Evolutionary conservation across 2,888 invertebrate species (phyloP).

Genomic region (Colostygia pectinataria): DNA sequence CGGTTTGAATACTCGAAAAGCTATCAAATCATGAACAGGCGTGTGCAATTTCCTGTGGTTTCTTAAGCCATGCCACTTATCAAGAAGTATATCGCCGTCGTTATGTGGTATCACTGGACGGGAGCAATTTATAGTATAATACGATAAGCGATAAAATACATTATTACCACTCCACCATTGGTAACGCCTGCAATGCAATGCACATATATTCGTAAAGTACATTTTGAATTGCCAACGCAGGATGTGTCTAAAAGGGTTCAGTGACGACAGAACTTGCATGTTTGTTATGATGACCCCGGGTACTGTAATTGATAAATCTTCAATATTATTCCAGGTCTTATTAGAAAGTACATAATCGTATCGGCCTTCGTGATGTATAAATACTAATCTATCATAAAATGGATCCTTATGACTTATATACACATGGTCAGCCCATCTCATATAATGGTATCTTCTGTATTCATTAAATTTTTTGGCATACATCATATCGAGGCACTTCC

Average conservation of each 20-base stretch:
- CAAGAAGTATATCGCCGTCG: background rate
- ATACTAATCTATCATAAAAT: slow-evolving; percentile 5
- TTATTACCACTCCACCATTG: background rate
- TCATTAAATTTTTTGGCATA: too few relatives aligned
- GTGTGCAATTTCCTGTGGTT: background rate
- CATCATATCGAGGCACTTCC: too few relatives aligned
- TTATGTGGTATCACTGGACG: slow-evolving; percentile 5
- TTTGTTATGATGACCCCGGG: background rate
- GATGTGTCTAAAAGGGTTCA: slow-evolving; percentile 1
- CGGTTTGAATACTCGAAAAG: too few relatives aligned
- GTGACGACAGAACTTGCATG: background rate
- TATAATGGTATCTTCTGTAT: too few relatives aligned
- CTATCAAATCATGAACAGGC: slow-evolving; percentile 6
- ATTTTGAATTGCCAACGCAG: background rate
- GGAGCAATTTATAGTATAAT: background rate
- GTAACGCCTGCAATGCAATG: background rate
- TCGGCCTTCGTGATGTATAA: background rate
- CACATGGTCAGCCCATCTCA: background rate
- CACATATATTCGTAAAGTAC: background rate
- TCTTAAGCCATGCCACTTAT: background rate
- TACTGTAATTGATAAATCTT: background rate
- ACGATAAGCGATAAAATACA: background rate
- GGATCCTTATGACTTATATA: background rate
- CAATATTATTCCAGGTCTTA: background rate
- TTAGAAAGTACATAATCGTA: background rate